These are phyloP conservation scores for Clupea harengus DNA, from an alignment of 2,113 vertebrate genomes.

Conservation along the genomic window DNA sequence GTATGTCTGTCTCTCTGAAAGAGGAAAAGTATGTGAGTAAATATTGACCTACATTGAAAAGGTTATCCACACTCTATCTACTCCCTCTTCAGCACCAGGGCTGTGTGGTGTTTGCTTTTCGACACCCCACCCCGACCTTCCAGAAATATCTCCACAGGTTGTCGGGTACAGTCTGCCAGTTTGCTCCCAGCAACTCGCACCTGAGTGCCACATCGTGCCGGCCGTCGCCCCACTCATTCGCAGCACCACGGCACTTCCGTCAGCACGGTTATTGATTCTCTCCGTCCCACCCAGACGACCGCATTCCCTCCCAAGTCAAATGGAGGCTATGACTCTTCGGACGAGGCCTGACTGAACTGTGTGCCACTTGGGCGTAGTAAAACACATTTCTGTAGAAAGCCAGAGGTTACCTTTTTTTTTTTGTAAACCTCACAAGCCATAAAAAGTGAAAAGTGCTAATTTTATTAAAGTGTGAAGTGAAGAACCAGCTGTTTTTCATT, in stretches of 20 bases:
- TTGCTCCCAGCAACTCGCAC: background rate
- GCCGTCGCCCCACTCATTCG: slow-evolving; percentile 14
- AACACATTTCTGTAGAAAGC: background rate
- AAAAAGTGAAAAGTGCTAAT: background rate
- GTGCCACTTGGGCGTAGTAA: background rate
- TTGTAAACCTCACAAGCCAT: background rate
- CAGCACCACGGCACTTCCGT: background rate
- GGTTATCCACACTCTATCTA: background rate
- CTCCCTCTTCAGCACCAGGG: background rate
- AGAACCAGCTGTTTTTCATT: background rate
- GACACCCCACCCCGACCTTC: background rate
- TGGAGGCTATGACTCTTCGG: background rate
- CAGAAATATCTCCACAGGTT: background rate
- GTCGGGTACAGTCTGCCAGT: background rate
- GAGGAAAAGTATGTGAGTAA: slow-evolving; percentile 9
- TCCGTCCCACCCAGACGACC: background rate
- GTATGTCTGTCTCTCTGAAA: background rate
- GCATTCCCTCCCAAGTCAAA: slow-evolving; percentile 7
- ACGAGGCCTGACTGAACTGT: background rate
- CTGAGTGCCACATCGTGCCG: slow-evolving; percentile 12
- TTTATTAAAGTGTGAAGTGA: background rate
- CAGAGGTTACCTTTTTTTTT: background rate
- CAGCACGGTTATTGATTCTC: background rate
- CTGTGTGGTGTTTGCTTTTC: slow-evolving; percentile 8
- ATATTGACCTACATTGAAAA: slow-evolving; percentile 6